phyloP scores from a whole-genome alignment of 2,113 vertebrate species.

The Ictalurus punctatus region DNA sequence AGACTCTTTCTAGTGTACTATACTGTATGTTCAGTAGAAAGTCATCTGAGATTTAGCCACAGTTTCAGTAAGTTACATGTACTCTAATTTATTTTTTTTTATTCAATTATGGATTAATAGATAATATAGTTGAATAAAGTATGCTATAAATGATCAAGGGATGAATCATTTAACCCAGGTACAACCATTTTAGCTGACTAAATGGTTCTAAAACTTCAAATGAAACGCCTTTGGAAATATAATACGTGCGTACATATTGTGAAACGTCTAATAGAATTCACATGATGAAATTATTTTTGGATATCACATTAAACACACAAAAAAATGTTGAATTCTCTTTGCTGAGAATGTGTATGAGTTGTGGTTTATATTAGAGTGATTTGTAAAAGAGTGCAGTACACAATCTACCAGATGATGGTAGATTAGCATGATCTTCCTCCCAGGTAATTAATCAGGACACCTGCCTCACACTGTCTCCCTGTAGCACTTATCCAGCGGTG shows the following conservation, averaged over 20 bases:
- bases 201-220: background rate
- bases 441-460: constrained; percentile 55
- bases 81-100: background rate
- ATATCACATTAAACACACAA: background rate
- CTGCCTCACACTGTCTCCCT: constrained; percentile 42
- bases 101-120: background rate
- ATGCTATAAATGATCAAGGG: background rate
- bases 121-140: background rate
- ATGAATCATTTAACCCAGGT: background rate
- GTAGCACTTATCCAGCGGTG: constrained; percentile 35
- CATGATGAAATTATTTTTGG: background rate
- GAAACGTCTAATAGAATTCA: background rate
- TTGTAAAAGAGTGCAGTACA: constrained; percentile 5
- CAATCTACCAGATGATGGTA: constrained; percentile 22
- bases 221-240: background rate
- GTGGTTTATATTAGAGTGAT: background rate
- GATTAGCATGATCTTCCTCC: constrained; percentile 23
- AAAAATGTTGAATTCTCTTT: background rate
- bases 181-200: background rate
- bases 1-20: background rate
- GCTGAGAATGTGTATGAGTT: background rate
- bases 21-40: background rate
- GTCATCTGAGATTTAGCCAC: background rate
- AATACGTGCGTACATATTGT: background rate
- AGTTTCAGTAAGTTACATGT: background rate